Evolutionary conservation across 1,140 invertebrate genomes (phyloP).

Genomic region (Pogonomyrmex californicus): DNA sequence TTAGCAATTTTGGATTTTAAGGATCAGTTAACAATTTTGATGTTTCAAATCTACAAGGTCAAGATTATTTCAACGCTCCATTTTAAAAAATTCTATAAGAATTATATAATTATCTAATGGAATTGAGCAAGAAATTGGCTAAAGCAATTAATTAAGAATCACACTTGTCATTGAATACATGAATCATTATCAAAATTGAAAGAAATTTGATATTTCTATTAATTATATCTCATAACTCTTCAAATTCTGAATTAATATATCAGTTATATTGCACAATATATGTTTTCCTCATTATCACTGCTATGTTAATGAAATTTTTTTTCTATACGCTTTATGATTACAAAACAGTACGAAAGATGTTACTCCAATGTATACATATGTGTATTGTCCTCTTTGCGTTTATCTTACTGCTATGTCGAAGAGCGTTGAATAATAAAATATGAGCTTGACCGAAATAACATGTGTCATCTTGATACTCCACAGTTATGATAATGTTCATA

Average conservation of each 20-base stretch:
- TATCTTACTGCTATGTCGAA: constrained; percentile 1
- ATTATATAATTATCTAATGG: constrained; percentile 32
- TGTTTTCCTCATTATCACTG: not conserved
- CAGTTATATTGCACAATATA: not conserved
- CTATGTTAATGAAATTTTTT: not conserved
- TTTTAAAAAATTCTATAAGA: not conserved
- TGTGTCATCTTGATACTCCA: not conserved
- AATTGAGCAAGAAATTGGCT: constrained; percentile 21
- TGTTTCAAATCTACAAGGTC: not conserved
- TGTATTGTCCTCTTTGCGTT: constrained; percentile 1
- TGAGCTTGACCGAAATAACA: not conserved
- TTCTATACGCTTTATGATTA: not conserved
- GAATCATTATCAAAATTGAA: not conserved
- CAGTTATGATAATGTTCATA: not conserved
- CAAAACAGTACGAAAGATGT: not conserved
- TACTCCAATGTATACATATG: not conserved
- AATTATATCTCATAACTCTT: not conserved
- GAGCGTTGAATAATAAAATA: constrained; percentile 30
- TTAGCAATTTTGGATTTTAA: constrained; percentile 21
- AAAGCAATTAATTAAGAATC: constrained; percentile 11
- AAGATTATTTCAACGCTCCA: not conserved
- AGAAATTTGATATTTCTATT: not conserved
- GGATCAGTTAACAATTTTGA: not conserved
- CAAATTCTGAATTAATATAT: not conserved
- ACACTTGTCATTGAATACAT: not conserved